phyloP scores from a whole-genome alignment of 1,140 invertebrate genomes.

The Papilio polyxenes region DNA sequence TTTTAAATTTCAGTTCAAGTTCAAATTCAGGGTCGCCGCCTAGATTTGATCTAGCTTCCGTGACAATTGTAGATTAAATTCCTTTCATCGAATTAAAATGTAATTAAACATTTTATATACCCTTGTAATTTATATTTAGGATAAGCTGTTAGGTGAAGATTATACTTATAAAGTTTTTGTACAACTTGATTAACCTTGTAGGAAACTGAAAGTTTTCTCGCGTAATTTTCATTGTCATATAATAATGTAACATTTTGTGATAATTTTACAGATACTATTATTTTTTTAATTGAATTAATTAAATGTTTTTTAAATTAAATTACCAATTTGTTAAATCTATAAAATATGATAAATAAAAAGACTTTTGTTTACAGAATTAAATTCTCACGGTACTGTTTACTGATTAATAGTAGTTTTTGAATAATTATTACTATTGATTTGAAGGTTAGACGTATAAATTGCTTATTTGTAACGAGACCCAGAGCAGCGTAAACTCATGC shows the following conservation, averaged over 20 bases:
- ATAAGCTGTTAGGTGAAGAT: background rate
- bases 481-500: background rate
- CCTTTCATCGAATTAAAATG: slow-evolving; percentile 23
- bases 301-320: too few relatives aligned
- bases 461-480: background rate
- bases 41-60: slow-evolving; percentile 38
- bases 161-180: background rate
- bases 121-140: slow-evolving; percentile 1
- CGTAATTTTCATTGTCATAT: too few relatives aligned
- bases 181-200: too few relatives aligned
- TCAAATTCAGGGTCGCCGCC: slow-evolving; percentile 39
- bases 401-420: too few relatives aligned
- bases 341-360: too few relatives aligned
- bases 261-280: too few relatives aligned
- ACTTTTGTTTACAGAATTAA: background rate
- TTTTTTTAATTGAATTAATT: too few relatives aligned
- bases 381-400: background rate
- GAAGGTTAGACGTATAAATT: slow-evolving; percentile 11
- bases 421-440: slow-evolving; percentile 1
- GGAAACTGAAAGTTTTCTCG: too few relatives aligned
- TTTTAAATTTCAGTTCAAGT: slow-evolving; percentile 46
- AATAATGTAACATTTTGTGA: too few relatives aligned
- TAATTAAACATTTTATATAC: background rate
- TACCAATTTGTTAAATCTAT: too few relatives aligned
- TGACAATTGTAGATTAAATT: slow-evolving; percentile 3